Conservation (phyloP, 2,113 vertebrate species). For the Saccopteryx leptura region DNA sequence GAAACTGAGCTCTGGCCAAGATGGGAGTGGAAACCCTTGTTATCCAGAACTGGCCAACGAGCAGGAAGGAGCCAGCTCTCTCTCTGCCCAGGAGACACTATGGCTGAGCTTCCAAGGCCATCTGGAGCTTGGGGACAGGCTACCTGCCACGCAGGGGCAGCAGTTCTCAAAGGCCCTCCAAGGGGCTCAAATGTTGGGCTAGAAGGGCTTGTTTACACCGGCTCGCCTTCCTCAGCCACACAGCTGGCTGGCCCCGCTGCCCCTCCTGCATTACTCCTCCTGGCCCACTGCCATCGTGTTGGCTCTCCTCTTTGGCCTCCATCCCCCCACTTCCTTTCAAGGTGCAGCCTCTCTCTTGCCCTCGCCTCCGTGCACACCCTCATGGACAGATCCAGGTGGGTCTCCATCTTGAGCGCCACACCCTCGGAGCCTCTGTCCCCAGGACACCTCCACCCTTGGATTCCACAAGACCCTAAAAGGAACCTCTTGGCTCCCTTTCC, state of each 20-base stretch:
- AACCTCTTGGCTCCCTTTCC: not conserved
- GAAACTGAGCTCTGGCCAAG: not conserved
- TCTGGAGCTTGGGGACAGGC: not conserved
- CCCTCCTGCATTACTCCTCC: not conserved
- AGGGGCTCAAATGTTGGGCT: not conserved
- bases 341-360: not conserved
- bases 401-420: not conserved
- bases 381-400: not conserved
- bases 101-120: not conserved
- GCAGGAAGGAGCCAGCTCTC: not conserved
- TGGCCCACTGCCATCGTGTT: not conserved
- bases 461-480: not conserved
- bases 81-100: not conserved
- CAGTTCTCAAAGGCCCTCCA: not conserved
- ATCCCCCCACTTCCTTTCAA: not conserved
- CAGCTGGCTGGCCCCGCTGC: not conserved
- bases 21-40: not conserved
- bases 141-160: not conserved
- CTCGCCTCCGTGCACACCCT: accelerated
- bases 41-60: not conserved
- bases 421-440: not conserved
- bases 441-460: not conserved
- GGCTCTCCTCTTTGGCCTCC: not conserved
- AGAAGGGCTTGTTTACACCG: not conserved
- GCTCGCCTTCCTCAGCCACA: not conserved